Conservation (phyloP, 2,113 vertebrate genomes). For the Leucopsar rothschildi region DNA sequence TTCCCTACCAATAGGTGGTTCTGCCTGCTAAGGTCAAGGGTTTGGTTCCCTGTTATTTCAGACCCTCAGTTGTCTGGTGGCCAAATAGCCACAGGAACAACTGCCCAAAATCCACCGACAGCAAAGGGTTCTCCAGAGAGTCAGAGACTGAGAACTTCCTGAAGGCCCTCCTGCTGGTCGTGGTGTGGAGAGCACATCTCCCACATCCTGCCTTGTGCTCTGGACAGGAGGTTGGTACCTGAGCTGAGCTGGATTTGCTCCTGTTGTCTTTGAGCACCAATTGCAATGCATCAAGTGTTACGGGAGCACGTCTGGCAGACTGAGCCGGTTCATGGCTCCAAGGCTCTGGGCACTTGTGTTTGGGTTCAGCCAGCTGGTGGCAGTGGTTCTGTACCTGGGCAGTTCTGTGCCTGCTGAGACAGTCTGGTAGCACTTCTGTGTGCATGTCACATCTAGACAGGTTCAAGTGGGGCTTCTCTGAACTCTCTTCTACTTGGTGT, state of each 20-base stretch:
- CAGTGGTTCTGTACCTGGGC: not conserved
- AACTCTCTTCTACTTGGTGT: not conserved
- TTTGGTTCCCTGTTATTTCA: not conserved
- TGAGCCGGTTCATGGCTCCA: not conserved
- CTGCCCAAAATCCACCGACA: not conserved
- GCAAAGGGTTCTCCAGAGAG: not conserved
- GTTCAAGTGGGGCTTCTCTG: not conserved
- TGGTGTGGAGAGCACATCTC: not conserved
- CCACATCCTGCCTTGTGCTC: fast-evolving
- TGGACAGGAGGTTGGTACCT: too few species aligned
- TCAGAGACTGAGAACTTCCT: not conserved
- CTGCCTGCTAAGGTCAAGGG: not conserved
- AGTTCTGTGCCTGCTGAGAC: not conserved
- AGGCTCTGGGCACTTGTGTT: not conserved
- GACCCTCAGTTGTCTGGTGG: not conserved
- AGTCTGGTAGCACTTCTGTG: fast-evolving
- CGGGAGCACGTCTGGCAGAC: not conserved
- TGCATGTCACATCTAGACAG: not conserved
- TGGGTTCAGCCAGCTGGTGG: not conserved
- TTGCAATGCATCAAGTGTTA: too few species aligned
- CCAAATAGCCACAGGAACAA: not conserved
- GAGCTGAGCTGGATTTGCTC: not conserved
- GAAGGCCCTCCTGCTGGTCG: not conserved
- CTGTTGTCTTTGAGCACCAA: not conserved
- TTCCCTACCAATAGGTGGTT: not conserved